Evolutionary conservation across 37 sponge, comb jelly and placozoan species (phyloP).

Genomic region (Halisarca cf. caerulea): DNA sequence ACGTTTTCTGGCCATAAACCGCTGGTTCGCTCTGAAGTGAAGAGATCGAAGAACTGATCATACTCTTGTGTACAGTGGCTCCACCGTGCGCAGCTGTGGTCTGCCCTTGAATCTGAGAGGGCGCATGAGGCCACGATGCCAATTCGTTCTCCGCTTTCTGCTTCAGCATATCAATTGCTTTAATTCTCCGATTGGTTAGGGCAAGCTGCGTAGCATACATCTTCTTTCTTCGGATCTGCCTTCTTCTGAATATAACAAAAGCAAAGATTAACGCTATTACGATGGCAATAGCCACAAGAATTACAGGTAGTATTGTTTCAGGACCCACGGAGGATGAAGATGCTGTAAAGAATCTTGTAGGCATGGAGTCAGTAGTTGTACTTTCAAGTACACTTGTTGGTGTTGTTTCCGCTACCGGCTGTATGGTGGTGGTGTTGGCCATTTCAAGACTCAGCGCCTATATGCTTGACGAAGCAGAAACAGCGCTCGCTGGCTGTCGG

Average conservation of each 20-base stretch:
- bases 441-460: no score
- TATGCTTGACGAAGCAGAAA: no score
- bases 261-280: slow-evolving; percentile 16
- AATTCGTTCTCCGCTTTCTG: slow-evolving; percentile 10
- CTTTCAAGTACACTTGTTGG: no score
- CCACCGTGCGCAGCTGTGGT: neutral
- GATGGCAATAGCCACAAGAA: slow-evolving; percentile 8
- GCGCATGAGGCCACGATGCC: slow-evolving; percentile 2
- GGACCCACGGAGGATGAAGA: neutral
- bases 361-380: no score
- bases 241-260: slow-evolving; percentile 35
- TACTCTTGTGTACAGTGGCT: neutral
- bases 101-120: no score
- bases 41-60: neutral
- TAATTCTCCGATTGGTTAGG: slow-evolving; percentile 45
- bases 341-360: neutral
- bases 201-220: slow-evolving; percentile 16
- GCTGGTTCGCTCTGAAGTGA: neutral
- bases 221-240: slow-evolving; percentile 27
- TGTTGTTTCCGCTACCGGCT: no score
- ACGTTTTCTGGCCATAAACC: neutral
- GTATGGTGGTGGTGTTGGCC: no score
- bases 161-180: slow-evolving; percentile 35
- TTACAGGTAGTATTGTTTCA: slow-evolving; percentile 31
- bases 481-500: no score